A percentile compares a stretch with the other conserved stretches of the same genome.
Conservation (phyloP, 1,140 invertebrate genomes). For the Drosophila subobscura region DNA sequence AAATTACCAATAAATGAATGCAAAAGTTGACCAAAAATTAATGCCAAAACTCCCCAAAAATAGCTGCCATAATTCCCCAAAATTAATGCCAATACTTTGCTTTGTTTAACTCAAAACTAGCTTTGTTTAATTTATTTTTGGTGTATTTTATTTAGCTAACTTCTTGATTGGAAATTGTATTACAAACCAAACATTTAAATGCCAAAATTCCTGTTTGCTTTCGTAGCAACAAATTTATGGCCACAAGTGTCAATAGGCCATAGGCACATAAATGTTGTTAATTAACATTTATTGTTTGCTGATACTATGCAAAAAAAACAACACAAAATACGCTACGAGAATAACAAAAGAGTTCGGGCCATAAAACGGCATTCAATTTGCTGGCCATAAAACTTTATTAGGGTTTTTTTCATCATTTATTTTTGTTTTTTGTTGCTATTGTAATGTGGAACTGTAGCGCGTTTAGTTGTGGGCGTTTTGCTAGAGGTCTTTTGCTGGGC, state of each 20-base stretch:
- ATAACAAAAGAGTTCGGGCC: conserved; percentile 28
- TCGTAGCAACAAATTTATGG: conserved; percentile 29
- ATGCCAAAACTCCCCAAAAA: too few relatives aligned
- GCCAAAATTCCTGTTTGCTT: conserved; percentile 15
- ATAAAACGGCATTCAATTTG: conserved; percentile 71
- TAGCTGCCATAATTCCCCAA: too few relatives aligned
- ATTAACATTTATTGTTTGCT: conserved; percentile 80
- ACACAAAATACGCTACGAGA: conserved; percentile 20
- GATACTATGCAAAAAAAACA: conserved; percentile 32
- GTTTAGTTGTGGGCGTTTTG: conserved; percentile 28
- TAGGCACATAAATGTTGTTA: conserved; percentile 71
- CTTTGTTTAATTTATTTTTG: conserved; percentile 28
- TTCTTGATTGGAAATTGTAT: conserved; percentile 61
- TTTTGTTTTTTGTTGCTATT: conserved; percentile 38
- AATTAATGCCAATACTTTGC: conserved; percentile 8
- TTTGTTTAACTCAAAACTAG: conserved; percentile 16
- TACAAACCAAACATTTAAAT: conserved; percentile 15
- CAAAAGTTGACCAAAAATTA: too few relatives aligned
- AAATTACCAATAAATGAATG: too few relatives aligned
- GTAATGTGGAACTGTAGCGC: conserved; percentile 23
- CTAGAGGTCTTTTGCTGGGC: conserved; percentile 1
- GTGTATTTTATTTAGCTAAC: conserved; percentile 25
- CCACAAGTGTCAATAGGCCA: conserved; percentile 71
- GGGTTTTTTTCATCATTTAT: conserved; percentile 4
- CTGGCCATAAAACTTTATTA: conserved; percentile 67